Percentiles rank a stretch among this genome's conserved stretches.
Conservation (phyloP, 2,113 vertebrate species). For the Sylvilagus bachmani region DNA sequence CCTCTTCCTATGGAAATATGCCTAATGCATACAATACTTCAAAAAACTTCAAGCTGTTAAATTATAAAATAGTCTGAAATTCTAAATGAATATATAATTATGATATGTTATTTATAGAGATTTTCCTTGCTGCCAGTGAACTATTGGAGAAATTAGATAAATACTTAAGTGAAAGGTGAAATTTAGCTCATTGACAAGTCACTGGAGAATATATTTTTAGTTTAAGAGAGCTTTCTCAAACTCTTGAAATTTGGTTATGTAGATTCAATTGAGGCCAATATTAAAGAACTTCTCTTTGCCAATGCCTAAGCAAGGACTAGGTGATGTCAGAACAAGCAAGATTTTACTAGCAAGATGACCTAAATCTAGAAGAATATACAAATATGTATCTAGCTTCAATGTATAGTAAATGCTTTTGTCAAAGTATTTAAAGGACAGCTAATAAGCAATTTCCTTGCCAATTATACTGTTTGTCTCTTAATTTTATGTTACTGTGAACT, state of each 20-base stretch:
- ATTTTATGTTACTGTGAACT: neutral
- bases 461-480: neutral
- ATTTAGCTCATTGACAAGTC: slow-evolving; percentile 25
- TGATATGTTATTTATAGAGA: neutral
- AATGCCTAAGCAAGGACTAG: neutral
- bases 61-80: slow-evolving; percentile 19
- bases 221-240: neutral
- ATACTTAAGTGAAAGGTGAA: neutral
- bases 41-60: neutral
- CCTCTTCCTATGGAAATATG: neutral
- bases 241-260: neutral
- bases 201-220: neutral
- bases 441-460: neutral
- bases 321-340: neutral
- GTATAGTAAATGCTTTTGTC: neutral
- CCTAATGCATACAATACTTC: neutral
- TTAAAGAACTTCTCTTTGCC: neutral
- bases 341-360: neutral
- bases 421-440: neutral
- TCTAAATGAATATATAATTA: neutral
- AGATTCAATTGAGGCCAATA: neutral
- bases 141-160: neutral
- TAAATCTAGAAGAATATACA: neutral
- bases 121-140: neutral
- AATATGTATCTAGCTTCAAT: neutral